Evolutionary conservation across 2,797 vertebrate species (phyloP).

Genomic region (Lutjanus campechanus): DNA sequence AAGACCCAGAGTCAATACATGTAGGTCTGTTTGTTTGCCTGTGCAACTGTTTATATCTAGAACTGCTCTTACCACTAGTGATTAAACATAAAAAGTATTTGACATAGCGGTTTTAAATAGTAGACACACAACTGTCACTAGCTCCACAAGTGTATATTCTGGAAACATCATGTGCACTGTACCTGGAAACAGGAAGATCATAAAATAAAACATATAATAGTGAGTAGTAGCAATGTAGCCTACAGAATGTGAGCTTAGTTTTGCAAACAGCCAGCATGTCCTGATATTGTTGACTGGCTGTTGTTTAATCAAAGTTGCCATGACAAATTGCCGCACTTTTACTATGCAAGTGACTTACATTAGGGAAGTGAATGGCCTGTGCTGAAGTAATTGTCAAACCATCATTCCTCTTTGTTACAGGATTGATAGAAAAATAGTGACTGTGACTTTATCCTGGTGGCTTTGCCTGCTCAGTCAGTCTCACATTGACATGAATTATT

Average conservation of each 20-base stretch:
- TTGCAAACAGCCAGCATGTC: not conserved
- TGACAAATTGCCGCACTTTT: not conserved
- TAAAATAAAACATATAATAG: not conserved
- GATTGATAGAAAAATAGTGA: not conserved
- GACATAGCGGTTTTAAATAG: not conserved
- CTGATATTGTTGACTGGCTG: not conserved
- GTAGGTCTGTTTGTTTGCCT: too few species aligned
- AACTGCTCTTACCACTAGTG: too few species aligned
- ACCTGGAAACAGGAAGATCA: not conserved
- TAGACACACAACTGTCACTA: not conserved
- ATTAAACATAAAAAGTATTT: too few species aligned
- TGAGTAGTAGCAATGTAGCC: not conserved
- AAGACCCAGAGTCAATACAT: too few species aligned
- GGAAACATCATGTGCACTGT: not conserved
- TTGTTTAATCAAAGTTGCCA: not conserved
- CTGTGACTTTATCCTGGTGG: not conserved
- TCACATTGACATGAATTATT: constrained; percentile 19
- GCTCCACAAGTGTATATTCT: not conserved
- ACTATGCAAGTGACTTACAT: not conserved
- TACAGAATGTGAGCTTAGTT: not conserved
- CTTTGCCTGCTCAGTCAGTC: not conserved
- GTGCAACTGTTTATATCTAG: too few species aligned
- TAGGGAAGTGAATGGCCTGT: not conserved
- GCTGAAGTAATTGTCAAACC: not conserved
- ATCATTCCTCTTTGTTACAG: not conserved